Base-by-base conservation (phyloP, 1,140 invertebrate species). In the Cephus cinctus region DNA sequence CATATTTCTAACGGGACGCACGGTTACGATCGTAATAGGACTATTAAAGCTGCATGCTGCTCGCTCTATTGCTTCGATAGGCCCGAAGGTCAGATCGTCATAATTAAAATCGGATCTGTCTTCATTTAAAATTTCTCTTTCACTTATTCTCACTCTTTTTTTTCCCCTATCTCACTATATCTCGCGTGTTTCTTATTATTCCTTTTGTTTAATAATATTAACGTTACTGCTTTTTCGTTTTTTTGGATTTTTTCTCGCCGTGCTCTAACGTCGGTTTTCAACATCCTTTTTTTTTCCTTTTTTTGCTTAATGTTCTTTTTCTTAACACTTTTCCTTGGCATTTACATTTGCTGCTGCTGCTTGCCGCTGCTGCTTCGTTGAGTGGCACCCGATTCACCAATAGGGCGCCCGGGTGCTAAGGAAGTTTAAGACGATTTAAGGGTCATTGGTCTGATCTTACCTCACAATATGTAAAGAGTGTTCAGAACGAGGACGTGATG, bases 401-500 rank as follows among this genome's bases (percentile, higher is more conserved):
- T 59, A 54, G 52, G 60, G 50, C 42, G 52, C 59, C 53, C 56
- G 44, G 35, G 54, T 53, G 47, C 34, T 23, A 34, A 68, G 49
- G 54, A 66, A 66, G 50, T 52, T n/a, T 52, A 60, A 51, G 48
- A 57, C 52, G 50, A n/a, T n/a, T n/a, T n/a, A n/a, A 60, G 54
- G 52, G 59, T 51, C 52, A 49, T 56, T 53, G 56, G 50, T 65
- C 62, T 69, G 59, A 52, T 65, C 62, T 66, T 67, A 70, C 70
- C 69, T 87, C 85, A 91, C 73, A 89, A 83, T 80, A 96, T 92
- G 80, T 94, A 95, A 60, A 96, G 84, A 31, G 93, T 96, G 80
- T 97, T 94, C 63, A 98, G 82, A 62, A 98, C 90, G 70, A 98
- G 84, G 59, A 98, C 94, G 77, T 97, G 93, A 78, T 98, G 94